These are phyloP conservation scores for Sinocyclocheilus anshuiensis DNA, from an alignment of 2,113 vertebrate species.

Conservation along the genomic window DNA sequence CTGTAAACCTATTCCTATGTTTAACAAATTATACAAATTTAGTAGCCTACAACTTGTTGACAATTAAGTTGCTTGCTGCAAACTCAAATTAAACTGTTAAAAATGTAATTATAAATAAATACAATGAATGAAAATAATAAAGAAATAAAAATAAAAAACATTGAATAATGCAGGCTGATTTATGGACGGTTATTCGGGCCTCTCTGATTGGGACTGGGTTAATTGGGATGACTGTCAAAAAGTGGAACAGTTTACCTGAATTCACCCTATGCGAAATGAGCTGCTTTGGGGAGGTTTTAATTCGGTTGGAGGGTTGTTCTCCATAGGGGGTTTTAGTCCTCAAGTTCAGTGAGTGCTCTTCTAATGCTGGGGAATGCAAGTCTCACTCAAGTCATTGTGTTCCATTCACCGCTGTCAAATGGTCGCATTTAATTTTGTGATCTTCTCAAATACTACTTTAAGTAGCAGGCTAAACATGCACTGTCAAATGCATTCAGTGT, in stretches of 20 bases:
- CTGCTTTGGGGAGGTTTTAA: conserved; percentile 28
- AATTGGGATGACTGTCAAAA: conserved; percentile 1
- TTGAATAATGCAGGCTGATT: background rate
- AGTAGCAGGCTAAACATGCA: conserved; percentile 36
- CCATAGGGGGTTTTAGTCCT: conserved; percentile 56
- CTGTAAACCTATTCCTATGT: background rate
- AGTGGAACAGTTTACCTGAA: background rate
- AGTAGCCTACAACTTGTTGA: background rate
- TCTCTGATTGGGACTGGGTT: background rate
- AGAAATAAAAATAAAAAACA: background rate
- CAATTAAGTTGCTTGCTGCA: background rate
- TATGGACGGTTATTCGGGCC: background rate
- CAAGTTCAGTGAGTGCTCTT: conserved; percentile 52
- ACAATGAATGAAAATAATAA: background rate
- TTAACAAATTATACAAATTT: background rate
- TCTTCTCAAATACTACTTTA: conserved; percentile 18
- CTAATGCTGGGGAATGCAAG: conserved; percentile 51
- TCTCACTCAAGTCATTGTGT: conserved; percentile 21
- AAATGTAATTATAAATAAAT: background rate
- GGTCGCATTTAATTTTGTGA: conserved; percentile 40
- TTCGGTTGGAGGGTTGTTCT: conserved; percentile 43
- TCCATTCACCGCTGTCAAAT: conserved; percentile 27
- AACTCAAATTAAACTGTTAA: background rate
- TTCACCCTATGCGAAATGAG: background rate
- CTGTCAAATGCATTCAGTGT: conserved; percentile 24